Percentiles rank a stretch among this genome's conserved stretches.
Conservation (phyloP, 2,113 vertebrate genomes). For the Brachyhypopomus gauderio region DNA sequence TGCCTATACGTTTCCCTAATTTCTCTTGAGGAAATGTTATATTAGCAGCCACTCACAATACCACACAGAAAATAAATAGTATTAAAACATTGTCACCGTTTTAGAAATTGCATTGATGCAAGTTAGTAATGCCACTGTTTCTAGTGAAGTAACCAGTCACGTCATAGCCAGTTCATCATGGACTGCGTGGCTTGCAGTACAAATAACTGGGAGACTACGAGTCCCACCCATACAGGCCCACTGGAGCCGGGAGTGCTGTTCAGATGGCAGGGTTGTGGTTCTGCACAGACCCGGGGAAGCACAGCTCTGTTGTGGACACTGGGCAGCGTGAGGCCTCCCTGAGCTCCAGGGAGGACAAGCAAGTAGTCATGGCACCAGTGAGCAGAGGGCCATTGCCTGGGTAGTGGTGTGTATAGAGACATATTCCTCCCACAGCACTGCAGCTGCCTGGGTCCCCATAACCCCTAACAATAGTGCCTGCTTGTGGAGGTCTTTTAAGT, state of each 20-base stretch:
- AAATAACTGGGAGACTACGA: neutral
- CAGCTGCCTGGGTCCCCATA: slow-evolving; percentile 14
- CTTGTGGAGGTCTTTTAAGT: slow-evolving; percentile 39
- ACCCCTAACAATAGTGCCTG: neutral
- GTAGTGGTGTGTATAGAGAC: slow-evolving; percentile 19
- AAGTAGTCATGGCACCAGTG: slow-evolving; percentile 35
- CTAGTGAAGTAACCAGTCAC: neutral
- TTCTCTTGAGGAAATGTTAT: too few relatives aligned
- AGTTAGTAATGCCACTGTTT: neutral
- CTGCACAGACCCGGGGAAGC: neutral
- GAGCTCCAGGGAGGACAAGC: neutral
- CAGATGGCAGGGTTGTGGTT: neutral
- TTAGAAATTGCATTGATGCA: too few relatives aligned
- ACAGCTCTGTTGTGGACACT: slow-evolving; percentile 14
- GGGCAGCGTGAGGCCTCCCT: slow-evolving; percentile 19
- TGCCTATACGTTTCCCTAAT: too few relatives aligned
- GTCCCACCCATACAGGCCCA: neutral
- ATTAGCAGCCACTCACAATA: too few relatives aligned
- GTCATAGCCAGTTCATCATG: neutral
- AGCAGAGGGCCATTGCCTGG: slow-evolving; percentile 40
- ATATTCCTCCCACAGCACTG: slow-evolving; percentile 23
- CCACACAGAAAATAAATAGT: too few relatives aligned
- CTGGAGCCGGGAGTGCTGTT: neutral
- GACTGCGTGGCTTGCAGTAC: too few relatives aligned
- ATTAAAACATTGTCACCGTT: too few relatives aligned